phyloP scores from a whole-genome alignment of 2,888 invertebrate genomes.

The Eupithecia tripunctaria region DNA sequence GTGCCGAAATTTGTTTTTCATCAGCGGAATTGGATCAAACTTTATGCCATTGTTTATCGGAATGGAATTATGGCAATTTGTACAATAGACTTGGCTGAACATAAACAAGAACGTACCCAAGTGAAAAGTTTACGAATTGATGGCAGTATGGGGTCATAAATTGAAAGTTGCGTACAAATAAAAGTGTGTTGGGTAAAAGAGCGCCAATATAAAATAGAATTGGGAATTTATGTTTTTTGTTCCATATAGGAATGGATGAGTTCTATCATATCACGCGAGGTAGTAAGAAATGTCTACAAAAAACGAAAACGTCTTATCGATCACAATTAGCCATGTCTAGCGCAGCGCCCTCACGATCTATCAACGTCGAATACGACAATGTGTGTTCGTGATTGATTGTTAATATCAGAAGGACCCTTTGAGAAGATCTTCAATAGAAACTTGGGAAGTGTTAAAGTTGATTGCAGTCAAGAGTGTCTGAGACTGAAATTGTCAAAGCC shows the following conservation, averaged over 20 bases:
- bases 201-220: constrained; percentile 6
- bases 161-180: constrained; percentile 30
- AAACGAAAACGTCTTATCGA: constrained; percentile 47
- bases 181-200: constrained; percentile 18
- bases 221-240: neutral
- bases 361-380: constrained; percentile 55
- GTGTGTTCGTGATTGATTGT: constrained; percentile 57
- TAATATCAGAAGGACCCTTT: constrained; percentile 48
- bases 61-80: constrained; percentile 45
- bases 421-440: constrained; percentile 29
- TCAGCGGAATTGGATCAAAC: constrained; percentile 44
- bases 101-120: constrained; percentile 29
- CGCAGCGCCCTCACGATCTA: constrained; percentile 52
- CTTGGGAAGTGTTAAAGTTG: constrained; percentile 24
- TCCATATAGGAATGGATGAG: neutral
- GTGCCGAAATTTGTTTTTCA: constrained; percentile 44
- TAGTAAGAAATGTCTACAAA: constrained; percentile 26
- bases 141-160: constrained; percentile 33
- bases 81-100: constrained; percentile 30
- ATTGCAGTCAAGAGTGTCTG: constrained; percentile 26
- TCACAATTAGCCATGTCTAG: constrained; percentile 54
- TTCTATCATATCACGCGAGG: neutral
- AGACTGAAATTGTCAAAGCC: constrained; percentile 17
- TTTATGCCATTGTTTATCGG: constrained; percentile 46
- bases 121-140: constrained; percentile 32